Conservation (phyloP, 1,140 invertebrate genomes). For the Lordiphosa stackelbergi region DNA sequence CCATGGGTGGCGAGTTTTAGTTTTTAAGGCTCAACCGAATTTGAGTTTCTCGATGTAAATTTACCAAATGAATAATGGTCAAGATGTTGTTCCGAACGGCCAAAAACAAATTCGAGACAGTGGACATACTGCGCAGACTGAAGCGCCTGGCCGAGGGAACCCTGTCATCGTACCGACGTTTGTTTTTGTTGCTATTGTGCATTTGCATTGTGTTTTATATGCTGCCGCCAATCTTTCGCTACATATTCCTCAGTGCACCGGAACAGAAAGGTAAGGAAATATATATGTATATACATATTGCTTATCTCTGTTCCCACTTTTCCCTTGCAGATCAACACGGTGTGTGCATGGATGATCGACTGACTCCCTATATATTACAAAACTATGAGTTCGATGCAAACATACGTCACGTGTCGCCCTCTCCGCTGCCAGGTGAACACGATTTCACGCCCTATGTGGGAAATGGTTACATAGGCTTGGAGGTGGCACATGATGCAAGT, state of each 20-base stretch:
- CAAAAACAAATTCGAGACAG: slow-evolving; percentile 77
- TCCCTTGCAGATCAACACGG: slow-evolving; percentile 79
- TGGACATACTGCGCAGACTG: slow-evolving; percentile 79
- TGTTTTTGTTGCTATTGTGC: slow-evolving; percentile 81
- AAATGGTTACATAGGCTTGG: slow-evolving; percentile 86
- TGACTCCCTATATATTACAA: slow-evolving; percentile 81
- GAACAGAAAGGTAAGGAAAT: slow-evolving; percentile 69
- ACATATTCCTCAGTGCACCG: slow-evolving; percentile 79
- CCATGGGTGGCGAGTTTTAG: neutral
- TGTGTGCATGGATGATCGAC: slow-evolving; percentile 82
- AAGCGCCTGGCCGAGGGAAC: slow-evolving; percentile 81
- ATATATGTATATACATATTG: too few relatives aligned
- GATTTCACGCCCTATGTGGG: slow-evolving; percentile 87
- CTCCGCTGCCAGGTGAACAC: slow-evolving; percentile 78
- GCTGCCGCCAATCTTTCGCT: slow-evolving; percentile 81
- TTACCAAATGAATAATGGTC: slow-evolving; percentile 41
- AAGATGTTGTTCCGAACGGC: slow-evolving; percentile 73
- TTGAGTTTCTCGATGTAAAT: slow-evolving; percentile 33
- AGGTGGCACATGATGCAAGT: slow-evolving; percentile 81
- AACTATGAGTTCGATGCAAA: slow-evolving; percentile 83
- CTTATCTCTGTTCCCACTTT: too few relatives aligned
- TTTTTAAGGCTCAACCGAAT: slow-evolving; percentile 1
- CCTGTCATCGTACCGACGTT: slow-evolving; percentile 82
- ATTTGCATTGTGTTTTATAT: slow-evolving; percentile 82
- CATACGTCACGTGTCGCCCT: slow-evolving; percentile 79